Percentiles rank a stretch among this genome's conserved stretches.
These are phyloP conservation scores for Limenitis camilla DNA, from an alignment of 2,888 invertebrate species.

Conservation along the genomic window DNA sequence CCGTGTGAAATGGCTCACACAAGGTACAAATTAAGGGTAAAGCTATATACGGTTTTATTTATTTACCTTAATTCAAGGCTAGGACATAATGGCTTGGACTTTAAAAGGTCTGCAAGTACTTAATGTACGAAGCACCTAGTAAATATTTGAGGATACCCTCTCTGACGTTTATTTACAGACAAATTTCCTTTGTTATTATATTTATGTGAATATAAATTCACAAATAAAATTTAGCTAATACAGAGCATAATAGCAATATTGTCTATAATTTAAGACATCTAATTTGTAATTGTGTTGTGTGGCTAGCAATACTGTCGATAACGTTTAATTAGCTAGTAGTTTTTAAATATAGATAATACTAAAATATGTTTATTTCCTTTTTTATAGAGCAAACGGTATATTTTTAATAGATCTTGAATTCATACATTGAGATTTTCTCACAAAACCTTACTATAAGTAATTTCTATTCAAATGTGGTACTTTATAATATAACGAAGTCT, in stretches of 20 bases:
- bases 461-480: not conserved
- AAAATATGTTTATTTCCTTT: too few species aligned
- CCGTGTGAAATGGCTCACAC: slow-evolving; percentile 32
- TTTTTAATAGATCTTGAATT: too few species aligned
- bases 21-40: slow-evolving; percentile 56
- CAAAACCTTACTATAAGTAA: not conserved
- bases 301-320: too few species aligned
- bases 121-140: slow-evolving; percentile 21
- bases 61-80: slow-evolving; percentile 56
- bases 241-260: not conserved
- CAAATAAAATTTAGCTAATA: not conserved
- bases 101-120: slow-evolving; percentile 35
- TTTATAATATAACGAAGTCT: not conserved
- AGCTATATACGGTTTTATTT: slow-evolving; percentile 51
- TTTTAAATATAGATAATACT: too few species aligned
- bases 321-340: too few species aligned
- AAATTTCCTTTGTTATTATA: slow-evolving; percentile 7
- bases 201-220: not conserved
- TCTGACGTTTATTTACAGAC: slow-evolving; percentile 11
- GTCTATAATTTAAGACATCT: too few species aligned
- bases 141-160: slow-evolving; percentile 18
- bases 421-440: too few species aligned
- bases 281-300: too few species aligned
- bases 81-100: slow-evolving; percentile 49
- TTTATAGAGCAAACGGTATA: too few species aligned